Conservation (phyloP, 2,888 invertebrate genomes). For the Calameuta filiformis region DNA sequence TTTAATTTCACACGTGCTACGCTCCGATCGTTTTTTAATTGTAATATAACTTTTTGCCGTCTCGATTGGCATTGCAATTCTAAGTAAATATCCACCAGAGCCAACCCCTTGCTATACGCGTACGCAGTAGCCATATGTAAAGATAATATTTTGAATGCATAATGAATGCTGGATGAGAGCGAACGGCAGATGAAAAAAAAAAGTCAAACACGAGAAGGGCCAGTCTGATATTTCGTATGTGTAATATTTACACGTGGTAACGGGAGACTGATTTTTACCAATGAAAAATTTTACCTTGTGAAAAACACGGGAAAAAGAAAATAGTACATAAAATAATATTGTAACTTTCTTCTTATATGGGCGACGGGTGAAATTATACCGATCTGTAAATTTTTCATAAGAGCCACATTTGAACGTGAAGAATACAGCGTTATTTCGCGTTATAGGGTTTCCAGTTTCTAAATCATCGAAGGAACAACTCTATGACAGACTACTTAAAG, state of each 20-base stretch:
- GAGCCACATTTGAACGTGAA: not conserved
- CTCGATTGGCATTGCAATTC: conserved; percentile 31
- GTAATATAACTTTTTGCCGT: not conserved
- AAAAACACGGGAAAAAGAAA: not conserved
- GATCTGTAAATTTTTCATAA: not conserved
- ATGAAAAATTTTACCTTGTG: not conserved
- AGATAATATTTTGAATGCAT: conserved; percentile 58
- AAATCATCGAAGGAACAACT: conserved; percentile 29
- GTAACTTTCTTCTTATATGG: not conserved
- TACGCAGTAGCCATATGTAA: conserved; percentile 30
- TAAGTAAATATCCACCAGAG: conserved; percentile 38
- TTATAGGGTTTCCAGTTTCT: not conserved
- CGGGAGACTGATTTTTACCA: not conserved
- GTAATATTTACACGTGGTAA: not conserved
- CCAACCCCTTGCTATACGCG: conserved; percentile 22
- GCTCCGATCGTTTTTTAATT: not conserved
- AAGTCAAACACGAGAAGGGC: not conserved
- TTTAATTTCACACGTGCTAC: not conserved
- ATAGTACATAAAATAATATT: too few species aligned
- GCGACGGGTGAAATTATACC: not conserved
- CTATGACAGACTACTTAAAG: conserved; percentile 49
- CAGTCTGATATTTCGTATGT: not conserved
- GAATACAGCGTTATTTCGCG: not conserved
- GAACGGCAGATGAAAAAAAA: not conserved
- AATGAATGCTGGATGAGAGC: conserved; percentile 36